Evolutionary conservation across 2,888 invertebrate genomes (phyloP), one percentile per base, ranked within the genome.

Genomic region (Seira sanloemensis): DNA sequence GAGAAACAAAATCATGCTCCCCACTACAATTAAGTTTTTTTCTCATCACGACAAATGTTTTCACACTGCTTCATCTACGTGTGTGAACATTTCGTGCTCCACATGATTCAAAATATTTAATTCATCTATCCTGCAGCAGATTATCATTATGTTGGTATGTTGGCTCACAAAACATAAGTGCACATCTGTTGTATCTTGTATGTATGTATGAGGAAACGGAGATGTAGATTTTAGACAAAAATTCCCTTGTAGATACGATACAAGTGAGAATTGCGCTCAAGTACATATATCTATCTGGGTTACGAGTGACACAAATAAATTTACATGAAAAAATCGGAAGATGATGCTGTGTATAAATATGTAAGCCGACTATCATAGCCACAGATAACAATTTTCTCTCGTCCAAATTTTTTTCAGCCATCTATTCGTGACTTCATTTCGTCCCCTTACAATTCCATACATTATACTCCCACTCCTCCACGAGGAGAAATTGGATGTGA

Each of bases 351-450:
- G 58, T n/a, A 58, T 16, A n/a, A 18, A 5, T 16, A 18, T 58
- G 4, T 58, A 58, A 9, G 18, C 9, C 7, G 7, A n/a, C n/a
- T n/a, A n/a, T n/a, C n/a, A 2, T 18, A 58, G n/a, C 58, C 58
- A 37, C 58, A 58, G 58, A 58, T 16, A 18, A 18, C 9, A 58
- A 16, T 18, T 58, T 18, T 58, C 12, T 37, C 37, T 12, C 5
- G 37, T 5, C 37, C 37, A 37, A 12, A 37, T 9, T 9, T 9
- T 37, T 37, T n/a, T n/a, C n/a, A n/a, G 18, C 58, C 18, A 58
- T 58, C 58, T 58, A 16, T 58, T n/a, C 58, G 58, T 58, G 58
- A 58, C 58, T 58, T 58, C 58, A 58, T 58, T 58, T 58, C n/a
- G n/a, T n/a, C 58, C n/a, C 58, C n/a, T 58, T 58, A n/a, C 58